A percentile compares a stretch with the other conserved stretches of the same genome.
Evolutionary conservation across 2,797 vertebrate genomes (phyloP).

Genomic region (Aphelocoma californica): DNA sequence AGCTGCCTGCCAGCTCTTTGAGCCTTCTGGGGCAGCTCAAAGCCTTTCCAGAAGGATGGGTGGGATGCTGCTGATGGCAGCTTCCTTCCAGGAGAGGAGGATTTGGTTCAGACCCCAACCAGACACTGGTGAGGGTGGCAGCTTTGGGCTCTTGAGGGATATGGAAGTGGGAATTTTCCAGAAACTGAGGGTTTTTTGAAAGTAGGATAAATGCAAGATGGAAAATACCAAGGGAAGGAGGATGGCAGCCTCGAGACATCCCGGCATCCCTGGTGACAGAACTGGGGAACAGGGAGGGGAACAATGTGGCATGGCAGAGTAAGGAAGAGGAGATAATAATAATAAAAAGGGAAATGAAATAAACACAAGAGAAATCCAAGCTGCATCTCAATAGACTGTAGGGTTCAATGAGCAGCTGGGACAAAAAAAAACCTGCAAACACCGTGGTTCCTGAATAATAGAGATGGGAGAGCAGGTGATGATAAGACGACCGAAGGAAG

Average conservation of each 20-base stretch:
- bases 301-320: neutral
- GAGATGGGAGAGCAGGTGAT: neutral
- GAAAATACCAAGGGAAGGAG: neutral
- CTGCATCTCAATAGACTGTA: neutral
- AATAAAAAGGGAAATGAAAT: neutral
- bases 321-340: neutral
- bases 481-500: neutral
- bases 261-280: accelerated
- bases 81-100: neutral
- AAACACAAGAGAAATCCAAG: neutral
- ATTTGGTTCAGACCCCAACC: neutral
- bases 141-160: neutral
- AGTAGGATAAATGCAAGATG: neutral
- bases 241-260: neutral
- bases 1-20: neutral
- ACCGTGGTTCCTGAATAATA: neutral
- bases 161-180: neutral
- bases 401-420: slow-evolving; percentile 3
- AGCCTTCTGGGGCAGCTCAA: neutral
- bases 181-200: neutral
- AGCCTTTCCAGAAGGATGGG: neutral
- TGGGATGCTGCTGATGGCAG: neutral
- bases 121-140: accelerated
- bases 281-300: neutral
- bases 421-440: neutral